Evolutionary conservation across 1,140 invertebrate genomes (phyloP), one percentile per base, ranked within the genome.

Genomic region (Odontomachus brunneus): DNA sequence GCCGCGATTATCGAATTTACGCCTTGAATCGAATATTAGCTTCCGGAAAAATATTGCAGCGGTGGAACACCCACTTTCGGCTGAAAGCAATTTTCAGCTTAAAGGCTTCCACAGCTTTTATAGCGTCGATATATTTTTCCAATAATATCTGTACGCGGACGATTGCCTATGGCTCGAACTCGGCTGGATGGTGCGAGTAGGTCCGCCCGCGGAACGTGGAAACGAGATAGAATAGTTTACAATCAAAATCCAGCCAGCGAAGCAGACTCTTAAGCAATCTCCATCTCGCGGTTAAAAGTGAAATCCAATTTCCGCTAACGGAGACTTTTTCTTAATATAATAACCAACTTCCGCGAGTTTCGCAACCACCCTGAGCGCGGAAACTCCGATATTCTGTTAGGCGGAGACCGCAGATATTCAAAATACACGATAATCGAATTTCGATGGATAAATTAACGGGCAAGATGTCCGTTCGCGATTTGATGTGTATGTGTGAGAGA

Each of bases 31-130:
- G 85, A 82, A 80, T 71, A 80, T 74, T 76, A 81, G 71, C 55
- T 51, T 62, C 60, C 81, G 29, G 66, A 55, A 83, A 87, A 84
- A 84, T 88, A 87, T 84, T 71, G 26, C 65, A 55, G 48, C 38
- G 51, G 59, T 55, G 72, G 82, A 72, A 80, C 63, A 80, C 82
- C 65, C 82, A 81, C 75, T 88, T 87, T 82, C 85, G 75, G 69
- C 82, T 59, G 86, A 80, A 88, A 88, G 87, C 87, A 88, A 88
- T 88, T 88, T 88, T 88, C 87, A 88, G 87, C 87, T 88, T 88
- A 88, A 88, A 88, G 86, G 86, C 83, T 88, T 84, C 78, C 82
- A 63, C 55, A 44, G 87, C 62, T 88, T 88, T 88, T 88, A 88
- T 78, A 63, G 67, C 59, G 67, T 49, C 83, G 86, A 88, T 88